These are phyloP conservation scores for Rhineura floridana DNA, from an alignment of 2,113 vertebrate genomes.

Conservation along the genomic window DNA sequence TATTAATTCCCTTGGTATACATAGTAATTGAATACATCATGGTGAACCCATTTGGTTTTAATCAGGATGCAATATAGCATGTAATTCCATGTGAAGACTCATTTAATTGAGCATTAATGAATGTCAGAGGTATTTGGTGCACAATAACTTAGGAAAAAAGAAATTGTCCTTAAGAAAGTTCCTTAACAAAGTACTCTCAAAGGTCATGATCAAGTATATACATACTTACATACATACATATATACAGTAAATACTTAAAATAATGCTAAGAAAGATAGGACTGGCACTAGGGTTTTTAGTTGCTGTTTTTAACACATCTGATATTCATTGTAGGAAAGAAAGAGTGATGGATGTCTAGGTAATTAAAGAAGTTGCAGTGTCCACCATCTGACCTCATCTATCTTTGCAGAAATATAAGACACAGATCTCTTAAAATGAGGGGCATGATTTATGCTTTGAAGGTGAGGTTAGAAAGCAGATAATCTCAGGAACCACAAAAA, in stretches of 20 bases:
- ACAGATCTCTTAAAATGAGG: neutral
- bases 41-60: slow-evolving; percentile 20
- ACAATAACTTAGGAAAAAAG: neutral
- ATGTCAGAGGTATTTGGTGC: neutral
- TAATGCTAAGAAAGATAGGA: neutral
- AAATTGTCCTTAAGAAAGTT: neutral
- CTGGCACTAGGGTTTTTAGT: neutral
- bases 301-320: neutral
- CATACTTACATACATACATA: too few relatives aligned
- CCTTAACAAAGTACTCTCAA: neutral
- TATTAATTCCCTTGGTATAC: slow-evolving; percentile 19
- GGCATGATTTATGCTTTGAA: slow-evolving; percentile 3
- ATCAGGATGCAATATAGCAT: slow-evolving; percentile 15
- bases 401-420: neutral
- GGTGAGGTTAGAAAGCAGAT: slow-evolving; percentile 1
- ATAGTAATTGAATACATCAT: neutral
- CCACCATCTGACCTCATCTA: neutral
- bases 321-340: neutral
- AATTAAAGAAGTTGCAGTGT: neutral
- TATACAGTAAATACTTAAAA: neutral
- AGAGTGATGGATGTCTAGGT: neutral
- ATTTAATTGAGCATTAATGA: slow-evolving; percentile 7
- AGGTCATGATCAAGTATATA: neutral
- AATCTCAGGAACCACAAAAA: neutral
- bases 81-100: slow-evolving; percentile 16